phyloP scores from a whole-genome alignment of 2,797 vertebrate genomes.

The Tapera naevia region DNA sequence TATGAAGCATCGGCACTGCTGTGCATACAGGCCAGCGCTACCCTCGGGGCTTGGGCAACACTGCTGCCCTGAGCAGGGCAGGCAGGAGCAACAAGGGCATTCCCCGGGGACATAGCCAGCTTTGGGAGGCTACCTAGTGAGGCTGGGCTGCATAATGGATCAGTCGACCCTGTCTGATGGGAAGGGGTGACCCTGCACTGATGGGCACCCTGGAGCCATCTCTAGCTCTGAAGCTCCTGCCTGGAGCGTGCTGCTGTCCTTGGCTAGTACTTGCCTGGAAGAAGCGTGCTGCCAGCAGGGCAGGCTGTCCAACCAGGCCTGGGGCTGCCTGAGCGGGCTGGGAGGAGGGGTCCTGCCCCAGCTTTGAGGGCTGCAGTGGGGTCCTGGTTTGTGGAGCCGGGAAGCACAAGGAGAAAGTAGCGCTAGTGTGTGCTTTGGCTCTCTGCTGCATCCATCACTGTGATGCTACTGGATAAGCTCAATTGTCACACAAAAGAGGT shows the following conservation, averaged over 20 bases:
- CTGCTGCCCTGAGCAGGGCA: not conserved
- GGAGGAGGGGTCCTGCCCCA: accelerated
- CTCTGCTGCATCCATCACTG: accelerated
- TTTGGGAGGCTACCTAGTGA: not conserved
- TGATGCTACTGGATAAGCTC: not conserved
- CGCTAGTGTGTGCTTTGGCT: accelerated
- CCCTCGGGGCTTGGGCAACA: not conserved
- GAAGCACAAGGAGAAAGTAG: too few species aligned
- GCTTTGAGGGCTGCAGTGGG: not conserved
- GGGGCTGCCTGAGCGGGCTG: accelerated
- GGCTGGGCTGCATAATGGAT: not conserved
- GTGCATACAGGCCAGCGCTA: not conserved
- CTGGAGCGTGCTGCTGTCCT: not conserved
- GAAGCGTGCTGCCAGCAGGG: accelerated
- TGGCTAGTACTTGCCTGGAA: not conserved
- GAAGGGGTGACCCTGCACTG: not conserved
- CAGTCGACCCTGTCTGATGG: accelerated
- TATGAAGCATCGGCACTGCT: not conserved
- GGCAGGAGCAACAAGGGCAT: not conserved
- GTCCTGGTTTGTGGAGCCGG: not conserved
- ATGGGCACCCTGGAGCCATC: not conserved
- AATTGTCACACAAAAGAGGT: not conserved
- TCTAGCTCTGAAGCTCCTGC: not conserved
- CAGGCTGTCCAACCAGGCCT: not conserved
- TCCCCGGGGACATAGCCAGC: not conserved